These are phyloP conservation scores for Hemichromis elongatus DNA, from an alignment of 2,113 vertebrate genomes.

Conservation along the genomic window DNA sequence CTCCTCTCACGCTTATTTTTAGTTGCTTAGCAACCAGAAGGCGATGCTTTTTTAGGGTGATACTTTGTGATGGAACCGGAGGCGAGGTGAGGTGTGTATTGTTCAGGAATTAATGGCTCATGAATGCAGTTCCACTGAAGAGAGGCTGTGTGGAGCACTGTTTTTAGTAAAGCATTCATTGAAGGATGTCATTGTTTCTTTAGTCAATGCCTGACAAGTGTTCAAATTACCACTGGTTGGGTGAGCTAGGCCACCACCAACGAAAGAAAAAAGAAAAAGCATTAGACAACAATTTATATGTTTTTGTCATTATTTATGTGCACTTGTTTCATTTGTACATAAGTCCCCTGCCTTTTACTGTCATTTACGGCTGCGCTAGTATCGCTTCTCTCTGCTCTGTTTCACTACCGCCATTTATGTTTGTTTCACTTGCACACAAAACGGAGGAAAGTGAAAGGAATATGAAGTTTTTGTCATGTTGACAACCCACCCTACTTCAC, in stretches of 20 bases:
- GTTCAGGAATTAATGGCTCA: constrained; percentile 31
- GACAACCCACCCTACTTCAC: background rate
- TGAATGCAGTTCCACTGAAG: background rate
- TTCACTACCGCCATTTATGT: background rate
- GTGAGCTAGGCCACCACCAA: background rate
- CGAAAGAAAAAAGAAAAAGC: background rate
- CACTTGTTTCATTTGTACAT: background rate
- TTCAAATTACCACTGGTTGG: background rate
- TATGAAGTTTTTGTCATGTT: background rate
- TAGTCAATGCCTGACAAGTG: background rate
- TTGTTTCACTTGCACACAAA: background rate
- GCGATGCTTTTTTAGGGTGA: constrained; percentile 50
- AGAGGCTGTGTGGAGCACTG: background rate
- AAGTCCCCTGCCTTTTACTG: background rate
- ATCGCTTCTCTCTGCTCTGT: background rate
- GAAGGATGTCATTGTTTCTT: background rate
- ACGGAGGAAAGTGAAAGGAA: background rate
- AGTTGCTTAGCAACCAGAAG: constrained; percentile 70
- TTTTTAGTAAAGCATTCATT: background rate
- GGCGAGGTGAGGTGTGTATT: constrained; percentile 29
- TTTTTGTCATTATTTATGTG: background rate
- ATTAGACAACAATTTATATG: background rate
- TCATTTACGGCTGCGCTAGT: background rate
- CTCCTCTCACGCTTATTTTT: constrained; percentile 57
- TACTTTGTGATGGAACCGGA: constrained; percentile 29